Evolutionary conservation across 2,888 invertebrate species (phyloP), one percentile per base, ranked within the genome.

Genomic region (Meiosimyza decipiens): DNA sequence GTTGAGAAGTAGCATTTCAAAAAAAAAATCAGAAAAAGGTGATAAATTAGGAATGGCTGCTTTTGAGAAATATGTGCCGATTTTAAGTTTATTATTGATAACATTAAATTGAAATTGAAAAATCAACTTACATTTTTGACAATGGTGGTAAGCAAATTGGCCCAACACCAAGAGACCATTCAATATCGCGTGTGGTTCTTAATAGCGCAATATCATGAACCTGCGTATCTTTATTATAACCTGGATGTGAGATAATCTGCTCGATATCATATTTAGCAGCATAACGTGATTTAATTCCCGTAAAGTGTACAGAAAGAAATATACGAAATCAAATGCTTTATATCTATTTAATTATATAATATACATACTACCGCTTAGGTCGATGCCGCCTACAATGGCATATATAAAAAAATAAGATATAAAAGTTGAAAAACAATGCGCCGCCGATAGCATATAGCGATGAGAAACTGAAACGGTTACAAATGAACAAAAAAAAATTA

Each of bases 121-220:
- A 28, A 28, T 9, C 40, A 40, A 7, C 40, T 40, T 40, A 40
- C 40, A 40, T 9, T 40, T 2, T 40, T 40, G 40, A 40, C 9
- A 40, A 40, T 40, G 40, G 40, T 9, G 92, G 91, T 60, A 92
- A 82, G 79, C 92, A 92, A 65, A 87, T 88, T 0, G 91, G 91
- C 1, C 91, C 91, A 6, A 92, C 90, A 47, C 87, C 85, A 1
- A 86, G 80, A 22, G 85, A 88, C 80, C 88, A 91, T 3, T 73
- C 70, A 0, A 92, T 90, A 0, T 62, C 54, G 0, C 69, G 76
- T 0, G 73, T 72, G 0, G 89, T 88, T 70, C 83, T 80, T 1
- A 91, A 63, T 1, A 91, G 62, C 0, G 89, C 90, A 62, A 92
- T 88, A 78, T 92, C 91, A 77, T 91, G 88, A 0, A 68, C n/a